Evolutionary conservation across 2,797 vertebrate genomes (phyloP), one percentile per base, ranked within the genome.

Genomic region (Lagodon rhomboides): DNA sequence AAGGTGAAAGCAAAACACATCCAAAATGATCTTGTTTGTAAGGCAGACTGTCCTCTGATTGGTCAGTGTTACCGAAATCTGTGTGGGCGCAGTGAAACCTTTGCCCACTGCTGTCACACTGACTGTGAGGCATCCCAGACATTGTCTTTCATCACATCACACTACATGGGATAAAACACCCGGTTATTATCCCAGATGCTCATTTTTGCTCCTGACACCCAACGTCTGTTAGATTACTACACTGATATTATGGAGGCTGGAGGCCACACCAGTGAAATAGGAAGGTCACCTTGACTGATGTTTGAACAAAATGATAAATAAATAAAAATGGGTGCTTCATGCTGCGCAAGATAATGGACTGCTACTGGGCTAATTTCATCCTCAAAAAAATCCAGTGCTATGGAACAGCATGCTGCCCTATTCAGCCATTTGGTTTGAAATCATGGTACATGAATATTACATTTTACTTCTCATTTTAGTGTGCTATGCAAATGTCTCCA

Each of bases 291-390:
- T 89, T 91, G 91, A 93, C 90, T 89, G 82, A 92, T 90, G 92
- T 75, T 90, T 86, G 83, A 92, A 76, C 77, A 85, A 75, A 85
- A 80, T 79, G 85, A 92, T 75, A 90, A 92, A 88, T 70, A 91
- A 92, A 91, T 85, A 86, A 87, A 84, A 89, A 77, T 69, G 71
- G 54, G 50, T 60, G 62, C 90, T 93, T 92, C 93, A 90, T 86
- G 87, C 89, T 88, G 91, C 44, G 93, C 80, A 92, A 94, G 93
- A 94, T 96, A 95, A 97, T 95, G 90, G 82, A 82, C 93, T 84
- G 74, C 92, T 81, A 86, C 81, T 94, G 93, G 91, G 93, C 91
- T 95, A 94, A 96, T 95, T 96, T 95, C 92, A 89, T 82, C 94
- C 77, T 73, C 78, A 85, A 83, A 87, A 87, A 87, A 87, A 78